Conservation (phyloP, 2,888 invertebrate species). For the Glomeris marginata region DNA sequence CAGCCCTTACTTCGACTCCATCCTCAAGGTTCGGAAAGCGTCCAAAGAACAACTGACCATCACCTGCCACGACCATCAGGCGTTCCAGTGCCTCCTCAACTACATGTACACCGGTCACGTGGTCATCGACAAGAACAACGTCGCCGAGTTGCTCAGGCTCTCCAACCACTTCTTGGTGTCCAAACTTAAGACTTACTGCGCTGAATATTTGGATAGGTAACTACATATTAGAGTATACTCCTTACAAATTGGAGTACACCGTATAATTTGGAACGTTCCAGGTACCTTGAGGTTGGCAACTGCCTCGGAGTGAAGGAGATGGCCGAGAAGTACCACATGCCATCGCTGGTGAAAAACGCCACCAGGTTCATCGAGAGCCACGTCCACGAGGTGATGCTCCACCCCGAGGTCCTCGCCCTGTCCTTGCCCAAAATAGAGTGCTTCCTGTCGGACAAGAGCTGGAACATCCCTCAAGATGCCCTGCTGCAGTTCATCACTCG, state of each 20-base stretch:
- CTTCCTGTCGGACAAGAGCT: slow-evolving; percentile 39
- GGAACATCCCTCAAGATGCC: slow-evolving; percentile 25
- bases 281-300: slow-evolving; percentile 44
- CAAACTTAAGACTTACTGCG: slow-evolving; percentile 45
- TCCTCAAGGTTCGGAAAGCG: slow-evolving; percentile 37
- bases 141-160: slow-evolving; percentile 43
- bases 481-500: slow-evolving; percentile 37
- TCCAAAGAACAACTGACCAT: slow-evolving; percentile 40
- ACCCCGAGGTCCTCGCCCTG: slow-evolving; percentile 38
- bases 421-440: slow-evolving; percentile 35
- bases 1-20: slow-evolving; percentile 48
- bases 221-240: no score
- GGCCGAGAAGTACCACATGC: slow-evolving; percentile 43
- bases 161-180: slow-evolving; percentile 46
- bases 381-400: slow-evolving; percentile 38
- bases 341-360: slow-evolving; percentile 40
- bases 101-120: slow-evolving; percentile 50
- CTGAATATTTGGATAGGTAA: slow-evolving; percentile 40
- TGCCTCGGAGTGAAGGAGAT: slow-evolving; percentile 45
- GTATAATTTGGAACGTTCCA: no score
- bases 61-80: slow-evolving; percentile 40
- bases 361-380: slow-evolving; percentile 40
- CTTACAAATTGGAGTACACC: no score
- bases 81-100: slow-evolving; percentile 42
- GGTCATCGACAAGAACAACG: slow-evolving; percentile 42